Percentiles rank a stretch among this genome's conserved stretches.
Conservation (phyloP, 2,797 vertebrate species). For the Enteromius viviparus region DNA sequence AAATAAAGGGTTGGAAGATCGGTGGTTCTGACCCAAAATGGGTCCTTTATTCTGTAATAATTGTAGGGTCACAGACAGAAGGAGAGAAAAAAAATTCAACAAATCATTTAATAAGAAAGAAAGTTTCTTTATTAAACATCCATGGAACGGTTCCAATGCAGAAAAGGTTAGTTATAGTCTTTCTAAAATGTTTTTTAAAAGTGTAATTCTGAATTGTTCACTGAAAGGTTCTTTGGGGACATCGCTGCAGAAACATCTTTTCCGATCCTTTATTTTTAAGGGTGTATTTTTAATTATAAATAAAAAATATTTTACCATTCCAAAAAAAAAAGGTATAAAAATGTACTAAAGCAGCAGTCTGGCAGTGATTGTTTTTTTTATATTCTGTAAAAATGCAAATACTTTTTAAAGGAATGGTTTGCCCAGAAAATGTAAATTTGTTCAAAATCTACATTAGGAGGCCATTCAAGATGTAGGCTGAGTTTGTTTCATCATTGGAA, state of each 20-base stretch:
- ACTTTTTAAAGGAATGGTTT: not conserved
- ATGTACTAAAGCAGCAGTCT: not conserved
- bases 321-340: too few relatives aligned
- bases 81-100: not conserved
- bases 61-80: not conserved
- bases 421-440: not conserved
- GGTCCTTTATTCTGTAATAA: not conserved
- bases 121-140: too few relatives aligned
- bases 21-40: not conserved
- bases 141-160: too few relatives aligned
- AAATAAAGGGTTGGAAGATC: too few relatives aligned
- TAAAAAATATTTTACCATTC: not conserved
- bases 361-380: too few relatives aligned
- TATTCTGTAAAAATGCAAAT: too few relatives aligned
- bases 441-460: not conserved
- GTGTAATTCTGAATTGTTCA: too few relatives aligned
- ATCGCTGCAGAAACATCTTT: too few relatives aligned
- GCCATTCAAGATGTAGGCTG: not conserved
- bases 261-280: too few relatives aligned
- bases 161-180: too few relatives aligned
- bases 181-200: too few relatives aligned
- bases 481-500: not conserved
- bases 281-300: not conserved
- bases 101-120: not conserved
- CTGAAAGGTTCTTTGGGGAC: too few relatives aligned